These are phyloP conservation scores for Heteronetta atricapilla DNA, from an alignment of 2,113 vertebrate genomes.

Conservation along the genomic window DNA sequence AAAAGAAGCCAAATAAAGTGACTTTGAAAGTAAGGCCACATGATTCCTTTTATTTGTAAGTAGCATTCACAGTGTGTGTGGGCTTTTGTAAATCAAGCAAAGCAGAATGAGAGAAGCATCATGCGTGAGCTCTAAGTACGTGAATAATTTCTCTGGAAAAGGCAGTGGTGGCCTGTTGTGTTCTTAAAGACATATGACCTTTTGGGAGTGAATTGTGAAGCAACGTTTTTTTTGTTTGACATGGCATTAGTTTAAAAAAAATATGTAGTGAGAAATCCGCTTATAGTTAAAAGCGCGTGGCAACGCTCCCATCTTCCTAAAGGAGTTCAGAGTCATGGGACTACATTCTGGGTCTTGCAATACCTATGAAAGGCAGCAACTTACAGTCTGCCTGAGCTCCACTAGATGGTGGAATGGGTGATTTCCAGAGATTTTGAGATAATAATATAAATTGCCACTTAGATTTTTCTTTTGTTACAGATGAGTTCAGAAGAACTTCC, in stretches of 20 bases:
- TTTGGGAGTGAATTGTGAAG: background rate
- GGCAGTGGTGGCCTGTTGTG: background rate
- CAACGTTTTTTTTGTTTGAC: background rate
- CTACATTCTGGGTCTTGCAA: background rate
- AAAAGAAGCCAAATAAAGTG: constrained; percentile 32
- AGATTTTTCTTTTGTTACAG: background rate
- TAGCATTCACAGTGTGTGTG: background rate
- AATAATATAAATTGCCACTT: background rate
- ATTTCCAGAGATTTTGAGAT: background rate
- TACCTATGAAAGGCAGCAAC: background rate
- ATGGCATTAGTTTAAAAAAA: background rate
- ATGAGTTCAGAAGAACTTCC: background rate
- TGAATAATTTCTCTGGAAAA: background rate
- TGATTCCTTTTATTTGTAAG: background rate
- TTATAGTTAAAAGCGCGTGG: background rate
- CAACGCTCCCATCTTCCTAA: background rate
- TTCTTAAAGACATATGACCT: background rate
- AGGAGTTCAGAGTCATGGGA: background rate
- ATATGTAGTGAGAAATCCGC: background rate
- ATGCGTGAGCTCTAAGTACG: accelerated
- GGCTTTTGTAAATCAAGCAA: background rate
- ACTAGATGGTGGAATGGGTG: background rate
- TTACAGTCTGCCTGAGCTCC: background rate
- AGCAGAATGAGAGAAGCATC: background rate
- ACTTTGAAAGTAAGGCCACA: background rate